phyloP scores from a whole-genome alignment of 2,797 vertebrate genomes.

The Urocyon cinereoargenteus region DNA sequence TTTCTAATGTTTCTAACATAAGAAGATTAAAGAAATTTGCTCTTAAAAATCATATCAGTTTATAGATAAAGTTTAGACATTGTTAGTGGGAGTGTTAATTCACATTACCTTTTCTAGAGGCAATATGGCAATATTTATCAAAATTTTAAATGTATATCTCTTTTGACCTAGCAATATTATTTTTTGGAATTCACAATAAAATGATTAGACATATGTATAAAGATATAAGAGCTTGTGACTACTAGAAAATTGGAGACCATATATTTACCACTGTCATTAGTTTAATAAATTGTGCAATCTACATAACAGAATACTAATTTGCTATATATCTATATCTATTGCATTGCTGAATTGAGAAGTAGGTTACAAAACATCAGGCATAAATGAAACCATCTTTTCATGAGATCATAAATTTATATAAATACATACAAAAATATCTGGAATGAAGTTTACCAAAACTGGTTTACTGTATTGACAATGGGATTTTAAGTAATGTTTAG shows the following conservation, averaged over 20 bases:
- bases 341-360: neutral
- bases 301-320: conserved; percentile 34
- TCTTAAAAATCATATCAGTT: conserved; percentile 41
- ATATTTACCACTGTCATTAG: neutral
- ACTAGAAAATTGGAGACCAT: conserved; percentile 3
- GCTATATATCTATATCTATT: neutral
- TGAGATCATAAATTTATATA: conserved; percentile 31
- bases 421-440: conserved; percentile 28
- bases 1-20: neutral
- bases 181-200: conserved; percentile 6
- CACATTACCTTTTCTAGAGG: neutral
- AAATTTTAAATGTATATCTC: conserved; percentile 17
- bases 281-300: conserved; percentile 35
- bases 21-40: neutral
- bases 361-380: neutral
- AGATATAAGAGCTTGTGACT: neutral
- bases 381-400: neutral
- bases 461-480: neutral
- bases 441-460: conserved; percentile 49
- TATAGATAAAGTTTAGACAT: neutral
- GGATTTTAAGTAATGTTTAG: conserved; percentile 19
- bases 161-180: neutral
- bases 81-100: neutral
- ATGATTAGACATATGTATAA: neutral
- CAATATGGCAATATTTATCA: conserved; percentile 19